phyloP scores from a whole-genome alignment of 2,797 vertebrate species.

The Cirrhinus molitorella region DNA sequence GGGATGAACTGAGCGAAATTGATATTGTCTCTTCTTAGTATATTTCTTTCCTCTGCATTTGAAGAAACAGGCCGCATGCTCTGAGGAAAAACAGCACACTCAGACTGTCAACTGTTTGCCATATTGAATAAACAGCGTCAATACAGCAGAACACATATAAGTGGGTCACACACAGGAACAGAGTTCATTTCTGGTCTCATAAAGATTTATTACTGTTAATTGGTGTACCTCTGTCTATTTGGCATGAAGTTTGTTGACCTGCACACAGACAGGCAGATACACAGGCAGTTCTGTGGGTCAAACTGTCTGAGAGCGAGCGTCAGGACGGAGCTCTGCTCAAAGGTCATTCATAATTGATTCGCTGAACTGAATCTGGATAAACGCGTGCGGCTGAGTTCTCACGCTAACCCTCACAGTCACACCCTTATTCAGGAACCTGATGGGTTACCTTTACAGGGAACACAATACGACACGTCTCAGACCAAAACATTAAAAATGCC shows the following conservation, averaged over 20 bases:
- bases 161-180: neutral
- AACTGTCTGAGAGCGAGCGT: neutral
- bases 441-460: constrained; percentile 22
- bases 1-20: neutral
- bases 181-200: neutral
- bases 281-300: constrained; percentile 17
- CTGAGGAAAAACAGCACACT: neutral
- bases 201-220: neutral
- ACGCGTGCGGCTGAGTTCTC: constrained; percentile 44
- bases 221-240: neutral
- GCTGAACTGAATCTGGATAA: constrained; percentile 44
- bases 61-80: neutral
- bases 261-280: neutral
- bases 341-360: constrained; percentile 57
- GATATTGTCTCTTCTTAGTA: too few species aligned
- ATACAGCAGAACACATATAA: neutral
- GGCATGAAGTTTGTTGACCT: neutral
- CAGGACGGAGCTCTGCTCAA: constrained; percentile 19
- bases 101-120: constrained; percentile 8
- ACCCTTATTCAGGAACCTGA: constrained; percentile 40
- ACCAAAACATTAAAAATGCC: constrained; percentile 4
- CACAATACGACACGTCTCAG: neutral
- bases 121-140: constrained; percentile 1
- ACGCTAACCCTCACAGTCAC: constrained; percentile 43
- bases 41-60: neutral